phyloP scores from a whole-genome alignment of 23 tunicate genomes.

The Botrylloides violaceus region DNA sequence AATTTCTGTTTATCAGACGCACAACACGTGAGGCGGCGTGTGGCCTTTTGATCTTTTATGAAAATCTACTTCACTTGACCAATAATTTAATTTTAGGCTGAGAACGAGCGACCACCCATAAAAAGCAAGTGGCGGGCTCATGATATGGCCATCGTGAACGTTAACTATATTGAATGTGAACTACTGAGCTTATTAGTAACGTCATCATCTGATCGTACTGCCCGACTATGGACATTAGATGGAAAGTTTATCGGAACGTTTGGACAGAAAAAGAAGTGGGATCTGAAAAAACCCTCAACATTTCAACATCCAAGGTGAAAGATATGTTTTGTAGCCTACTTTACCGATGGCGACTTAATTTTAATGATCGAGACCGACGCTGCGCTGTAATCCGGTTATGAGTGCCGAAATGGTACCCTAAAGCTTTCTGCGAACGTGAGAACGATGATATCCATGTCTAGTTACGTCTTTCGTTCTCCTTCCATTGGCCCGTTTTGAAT shows the following conservation, averaged over 20 bases:
- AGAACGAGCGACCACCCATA: constrained; percentile 35
- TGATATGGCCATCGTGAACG: constrained; percentile 65
- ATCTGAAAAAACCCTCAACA: constrained; percentile 53
- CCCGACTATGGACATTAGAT: constrained; percentile 93
- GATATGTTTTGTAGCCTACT: neutral
- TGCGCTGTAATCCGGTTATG: too few relatives aligned
- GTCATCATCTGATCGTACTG: constrained; percentile 79
- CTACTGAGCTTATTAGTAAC: constrained; percentile 58
- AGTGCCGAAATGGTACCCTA: too few relatives aligned
- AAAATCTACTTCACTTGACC: neutral
- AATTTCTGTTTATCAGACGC: constrained; percentile 55
- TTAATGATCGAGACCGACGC: too few relatives aligned
- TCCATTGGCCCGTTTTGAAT: too few relatives aligned
- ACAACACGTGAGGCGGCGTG: neutral
- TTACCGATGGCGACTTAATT: too few relatives aligned
- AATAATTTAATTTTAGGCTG: neutral
- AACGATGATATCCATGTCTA: too few relatives aligned
- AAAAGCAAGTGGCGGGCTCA: constrained; percentile 70
- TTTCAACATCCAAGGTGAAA: constrained; percentile 65
- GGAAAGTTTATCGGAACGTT: constrained; percentile 82
- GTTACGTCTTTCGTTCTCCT: too few relatives aligned
- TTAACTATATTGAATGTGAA: constrained; percentile 67
- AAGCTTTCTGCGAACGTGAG: too few relatives aligned
- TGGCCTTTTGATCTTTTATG: neutral
- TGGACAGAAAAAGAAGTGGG: constrained; percentile 83